A percentile compares a stretch with the other conserved stretches of the same genome.
Conservation (phyloP, 2,888 invertebrate genomes). For the Galerucella nymphaeae region DNA sequence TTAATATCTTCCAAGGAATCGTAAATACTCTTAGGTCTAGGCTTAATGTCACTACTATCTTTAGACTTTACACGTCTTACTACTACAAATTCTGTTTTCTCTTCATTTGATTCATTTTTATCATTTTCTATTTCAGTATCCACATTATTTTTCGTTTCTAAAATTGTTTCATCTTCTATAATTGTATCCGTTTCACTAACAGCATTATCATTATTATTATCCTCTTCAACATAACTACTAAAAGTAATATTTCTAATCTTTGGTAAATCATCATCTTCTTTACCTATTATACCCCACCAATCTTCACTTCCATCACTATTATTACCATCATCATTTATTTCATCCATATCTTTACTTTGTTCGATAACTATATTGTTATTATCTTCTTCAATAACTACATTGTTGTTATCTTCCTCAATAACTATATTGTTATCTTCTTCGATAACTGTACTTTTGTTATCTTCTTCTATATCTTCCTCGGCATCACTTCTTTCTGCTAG, state of each 20-base stretch:
- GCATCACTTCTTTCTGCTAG: conserved; percentile 57
- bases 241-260: conserved; percentile 21
- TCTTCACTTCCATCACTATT: conserved; percentile 55
- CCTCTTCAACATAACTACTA: neutral
- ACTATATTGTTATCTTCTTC: conserved; percentile 1
- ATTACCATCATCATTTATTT: conserved; percentile 44
- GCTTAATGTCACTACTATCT: conserved; percentile 2
- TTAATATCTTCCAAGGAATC: conserved; percentile 42
- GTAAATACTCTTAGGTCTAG: conserved; percentile 38
- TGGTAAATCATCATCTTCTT: conserved; percentile 45
- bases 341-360: conserved; percentile 19
- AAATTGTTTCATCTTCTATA: conserved; percentile 14
- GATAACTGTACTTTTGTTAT: conserved; percentile 1
- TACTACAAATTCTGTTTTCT: neutral
- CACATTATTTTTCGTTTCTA: neutral
- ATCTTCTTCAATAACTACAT: conserved; percentile 32
- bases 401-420: conserved; percentile 12
- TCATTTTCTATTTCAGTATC: neutral
- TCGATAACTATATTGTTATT: conserved; percentile 34
- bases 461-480: conserved; percentile 59
- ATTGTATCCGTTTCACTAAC: conserved; percentile 29
- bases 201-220: conserved; percentile 11
- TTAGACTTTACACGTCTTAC: conserved; percentile 8
- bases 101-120: neutral
- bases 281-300: conserved; percentile 53